Percentiles rank a stretch among this genome's conserved stretches.
phyloP scores from a whole-genome alignment of 2,113 vertebrate species.

The human (Homo sapiens) region DNA sequence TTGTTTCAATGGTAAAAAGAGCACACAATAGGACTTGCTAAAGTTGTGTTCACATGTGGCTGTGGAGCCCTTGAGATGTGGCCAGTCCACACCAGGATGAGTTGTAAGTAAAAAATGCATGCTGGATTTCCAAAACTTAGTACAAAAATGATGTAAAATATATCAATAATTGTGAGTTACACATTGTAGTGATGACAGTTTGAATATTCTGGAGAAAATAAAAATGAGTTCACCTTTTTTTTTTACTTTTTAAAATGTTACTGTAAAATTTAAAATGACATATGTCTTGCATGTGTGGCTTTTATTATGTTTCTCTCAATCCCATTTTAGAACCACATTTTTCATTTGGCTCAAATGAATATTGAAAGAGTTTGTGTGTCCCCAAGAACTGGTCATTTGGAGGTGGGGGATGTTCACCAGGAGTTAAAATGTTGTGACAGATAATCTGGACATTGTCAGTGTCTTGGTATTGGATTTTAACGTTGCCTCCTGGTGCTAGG shows the following conservation, averaged over 20 bases:
- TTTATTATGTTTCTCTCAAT: neutral
- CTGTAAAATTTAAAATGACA: neutral
- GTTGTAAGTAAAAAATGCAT: neutral
- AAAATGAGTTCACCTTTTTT: neutral
- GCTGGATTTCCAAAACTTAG: neutral
- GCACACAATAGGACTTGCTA: neutral
- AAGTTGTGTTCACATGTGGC: fast-evolving
- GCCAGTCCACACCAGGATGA: neutral
- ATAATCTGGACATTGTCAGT: neutral
- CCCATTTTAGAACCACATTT: neutral
- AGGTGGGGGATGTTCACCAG: neutral
- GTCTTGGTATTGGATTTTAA: neutral
- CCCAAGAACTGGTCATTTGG: neutral
- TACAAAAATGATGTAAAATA: neutral
- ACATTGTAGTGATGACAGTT: neutral
- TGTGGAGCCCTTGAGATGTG: neutral
- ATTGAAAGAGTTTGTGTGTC: neutral
- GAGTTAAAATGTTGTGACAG: neutral
- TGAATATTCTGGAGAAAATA: neutral
- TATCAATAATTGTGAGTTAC: neutral
- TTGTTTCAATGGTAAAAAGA: neutral
- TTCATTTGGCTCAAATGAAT: neutral
- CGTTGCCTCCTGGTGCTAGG: neutral
- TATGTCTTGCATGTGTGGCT: neutral
- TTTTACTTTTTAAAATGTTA: neutral